Conservation (phyloP, 1,140 invertebrate genomes). For the Magallana angulata region DNA sequence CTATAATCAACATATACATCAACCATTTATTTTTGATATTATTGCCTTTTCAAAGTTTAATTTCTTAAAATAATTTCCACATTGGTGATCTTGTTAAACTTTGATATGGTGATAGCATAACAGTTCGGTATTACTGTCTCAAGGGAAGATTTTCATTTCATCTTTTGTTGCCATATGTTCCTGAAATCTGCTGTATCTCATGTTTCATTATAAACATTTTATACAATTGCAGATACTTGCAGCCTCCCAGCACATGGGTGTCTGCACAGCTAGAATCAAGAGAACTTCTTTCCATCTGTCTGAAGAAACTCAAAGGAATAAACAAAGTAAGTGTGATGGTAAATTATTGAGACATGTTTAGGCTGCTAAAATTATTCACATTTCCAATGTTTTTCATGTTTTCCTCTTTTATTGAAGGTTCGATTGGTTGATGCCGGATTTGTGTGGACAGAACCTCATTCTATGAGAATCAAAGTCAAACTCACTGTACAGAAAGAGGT, state of each 20-base stretch:
- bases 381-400: background rate
- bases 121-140: no score
- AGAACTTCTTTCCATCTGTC: constrained; percentile 93
- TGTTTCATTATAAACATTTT: background rate
- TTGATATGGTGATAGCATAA: no score
- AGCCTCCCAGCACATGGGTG: constrained; percentile 96
- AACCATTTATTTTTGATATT: no score
- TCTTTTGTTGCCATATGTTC: no score
- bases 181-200: no score
- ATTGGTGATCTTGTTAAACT: no score
- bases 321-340: constrained; percentile 85
- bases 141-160: no score
- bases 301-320: constrained; percentile 96
- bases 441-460: constrained; percentile 99
- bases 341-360: background rate
- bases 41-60: no score
- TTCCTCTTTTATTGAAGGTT: constrained; percentile 74
- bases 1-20: no score
- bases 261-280: constrained; percentile 93
- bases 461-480: constrained; percentile 97
- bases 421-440: constrained; percentile 95
- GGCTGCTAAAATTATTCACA: background rate
- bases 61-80: no score
- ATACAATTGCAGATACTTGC: constrained; percentile 87
- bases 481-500: constrained; percentile 97